phyloP scores from a whole-genome alignment of 2,888 invertebrate genomes.

The Hetaerina titia region DNA sequence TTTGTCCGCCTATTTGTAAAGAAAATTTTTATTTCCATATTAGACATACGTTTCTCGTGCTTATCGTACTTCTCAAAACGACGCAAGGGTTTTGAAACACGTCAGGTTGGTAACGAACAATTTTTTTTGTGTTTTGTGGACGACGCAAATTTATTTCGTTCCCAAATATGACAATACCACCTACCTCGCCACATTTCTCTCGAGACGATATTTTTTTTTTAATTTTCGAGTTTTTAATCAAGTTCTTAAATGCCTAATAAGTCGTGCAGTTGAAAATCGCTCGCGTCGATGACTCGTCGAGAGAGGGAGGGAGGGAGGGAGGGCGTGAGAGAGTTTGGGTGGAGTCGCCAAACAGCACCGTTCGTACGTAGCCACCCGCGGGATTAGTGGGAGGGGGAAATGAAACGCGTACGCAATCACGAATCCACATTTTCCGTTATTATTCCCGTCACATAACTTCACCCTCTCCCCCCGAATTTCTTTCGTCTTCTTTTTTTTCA shows the following conservation, averaged over 20 bases:
- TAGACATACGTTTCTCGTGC: no score
- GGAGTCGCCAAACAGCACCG: background rate
- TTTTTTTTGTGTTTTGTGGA: background rate
- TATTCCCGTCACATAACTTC: background rate
- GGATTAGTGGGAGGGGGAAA: background rate
- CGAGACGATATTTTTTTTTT: background rate
- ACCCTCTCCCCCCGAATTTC: background rate
- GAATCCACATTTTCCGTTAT: constrained; percentile 16
- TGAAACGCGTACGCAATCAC: background rate
- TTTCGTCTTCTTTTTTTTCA: background rate
- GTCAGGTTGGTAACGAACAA: background rate
- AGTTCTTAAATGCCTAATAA: background rate
- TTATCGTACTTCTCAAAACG: background rate
- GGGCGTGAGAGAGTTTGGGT: background rate
- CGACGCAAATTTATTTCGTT: background rate
- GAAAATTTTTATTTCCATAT: no score
- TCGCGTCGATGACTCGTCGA: background rate
- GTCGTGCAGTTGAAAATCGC: background rate
- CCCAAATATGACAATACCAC: background rate
- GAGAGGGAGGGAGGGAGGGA: background rate
- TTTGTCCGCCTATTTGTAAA: no score
- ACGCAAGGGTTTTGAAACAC: background rate
- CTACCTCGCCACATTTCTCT: background rate
- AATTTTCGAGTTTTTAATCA: background rate
- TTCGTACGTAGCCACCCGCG: background rate